Conservation (phyloP, 2,113 vertebrate genomes). For the Semnornis frantzii region DNA sequence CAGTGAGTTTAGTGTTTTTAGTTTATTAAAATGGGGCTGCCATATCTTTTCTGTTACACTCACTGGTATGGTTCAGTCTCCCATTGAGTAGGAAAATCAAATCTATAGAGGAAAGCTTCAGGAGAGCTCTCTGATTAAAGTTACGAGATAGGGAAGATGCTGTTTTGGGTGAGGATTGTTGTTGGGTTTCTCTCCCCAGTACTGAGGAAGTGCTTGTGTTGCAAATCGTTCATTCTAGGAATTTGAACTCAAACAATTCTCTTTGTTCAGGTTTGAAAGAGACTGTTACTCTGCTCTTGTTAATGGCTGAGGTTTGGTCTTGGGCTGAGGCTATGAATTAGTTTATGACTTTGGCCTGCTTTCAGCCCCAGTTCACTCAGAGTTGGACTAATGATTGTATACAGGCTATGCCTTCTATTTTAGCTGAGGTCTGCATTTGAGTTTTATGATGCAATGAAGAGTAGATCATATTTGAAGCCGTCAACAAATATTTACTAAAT, state of each 20-base stretch:
- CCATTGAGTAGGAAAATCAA: neutral
- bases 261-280: neutral
- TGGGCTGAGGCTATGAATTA: neutral
- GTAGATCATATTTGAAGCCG: neutral
- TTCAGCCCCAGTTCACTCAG: neutral
- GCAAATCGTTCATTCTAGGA: neutral
- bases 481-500: conserved; percentile 12
- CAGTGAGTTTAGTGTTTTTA: neutral
- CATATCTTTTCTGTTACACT: neutral
- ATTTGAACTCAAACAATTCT: neutral
- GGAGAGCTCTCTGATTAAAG: neutral
- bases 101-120: neutral
- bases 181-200: fast-evolving
- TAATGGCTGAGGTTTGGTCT: neutral
- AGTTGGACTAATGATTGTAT: neutral
- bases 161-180: neutral
- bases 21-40: neutral
- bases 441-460: neutral
- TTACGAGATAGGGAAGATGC: neutral
- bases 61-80: neutral
- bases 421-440: neutral
- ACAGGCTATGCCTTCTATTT: neutral
- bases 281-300: neutral
- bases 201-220: neutral
- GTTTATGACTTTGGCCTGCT: neutral